Conservation (phyloP, 2,797 vertebrate genomes). For the Sebastes trivittatus region DNA sequence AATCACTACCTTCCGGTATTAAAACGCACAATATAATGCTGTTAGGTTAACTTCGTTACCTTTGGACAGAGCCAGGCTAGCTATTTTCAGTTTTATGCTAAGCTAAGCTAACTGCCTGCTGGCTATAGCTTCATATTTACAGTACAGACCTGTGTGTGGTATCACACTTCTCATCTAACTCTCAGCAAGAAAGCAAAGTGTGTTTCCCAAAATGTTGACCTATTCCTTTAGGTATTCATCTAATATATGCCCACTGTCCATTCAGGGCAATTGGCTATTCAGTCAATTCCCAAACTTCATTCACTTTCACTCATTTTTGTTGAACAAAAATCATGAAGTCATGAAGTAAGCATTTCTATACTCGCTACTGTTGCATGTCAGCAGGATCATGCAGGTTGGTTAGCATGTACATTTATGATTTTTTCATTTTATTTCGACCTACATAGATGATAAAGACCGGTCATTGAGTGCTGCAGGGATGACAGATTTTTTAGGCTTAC, state of each 20-base stretch:
- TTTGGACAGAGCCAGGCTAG: not conserved
- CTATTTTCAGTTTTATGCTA: not conserved
- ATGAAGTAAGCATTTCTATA: not conserved
- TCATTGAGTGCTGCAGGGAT: not conserved
- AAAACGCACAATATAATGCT: not conserved
- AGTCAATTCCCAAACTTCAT: not conserved
- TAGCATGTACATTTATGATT: not conserved
- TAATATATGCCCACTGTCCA: not conserved
- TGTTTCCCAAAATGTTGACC: not conserved
- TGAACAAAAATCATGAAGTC: not conserved
- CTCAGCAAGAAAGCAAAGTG: not conserved
- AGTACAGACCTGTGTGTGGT: not conserved
- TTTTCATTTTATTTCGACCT: not conserved
- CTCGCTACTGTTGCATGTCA: not conserved
- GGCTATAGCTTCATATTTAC: not conserved
- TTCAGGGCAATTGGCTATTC: not conserved
- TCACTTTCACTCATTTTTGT: not conserved
- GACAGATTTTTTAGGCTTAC: no score
- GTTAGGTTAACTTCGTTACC: not conserved
- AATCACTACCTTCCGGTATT: not conserved
- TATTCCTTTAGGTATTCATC: not conserved
- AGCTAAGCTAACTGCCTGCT: not conserved
- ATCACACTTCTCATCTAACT: not conserved
- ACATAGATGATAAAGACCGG: not conserved
- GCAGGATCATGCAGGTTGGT: not conserved